phyloP scores from a whole-genome alignment of 2,797 vertebrate species.

The Halcyon smyrnensis region DNA sequence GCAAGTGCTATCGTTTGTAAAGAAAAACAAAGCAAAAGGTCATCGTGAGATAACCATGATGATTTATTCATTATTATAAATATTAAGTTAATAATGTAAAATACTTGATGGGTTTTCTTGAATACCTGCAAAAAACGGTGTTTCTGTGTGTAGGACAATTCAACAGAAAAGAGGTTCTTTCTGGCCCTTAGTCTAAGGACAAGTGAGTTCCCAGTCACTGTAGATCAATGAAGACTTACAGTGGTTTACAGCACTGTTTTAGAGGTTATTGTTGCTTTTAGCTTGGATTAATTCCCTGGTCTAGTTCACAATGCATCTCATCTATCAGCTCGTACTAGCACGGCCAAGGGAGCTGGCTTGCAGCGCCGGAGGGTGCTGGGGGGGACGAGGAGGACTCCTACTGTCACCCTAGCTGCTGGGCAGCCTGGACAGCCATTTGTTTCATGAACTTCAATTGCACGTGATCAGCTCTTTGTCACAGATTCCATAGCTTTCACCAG shows the following conservation, averaged over 20 bases:
- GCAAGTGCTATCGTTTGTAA: background rate
- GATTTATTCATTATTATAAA: background rate
- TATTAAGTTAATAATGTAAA: background rate
- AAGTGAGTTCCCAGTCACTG: background rate
- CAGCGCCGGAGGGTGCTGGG: background rate
- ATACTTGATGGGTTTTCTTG: background rate
- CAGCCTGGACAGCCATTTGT: background rate
- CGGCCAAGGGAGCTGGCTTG: rapidly evolving
- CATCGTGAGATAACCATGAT: background rate
- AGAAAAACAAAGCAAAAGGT: background rate
- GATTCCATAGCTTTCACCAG: background rate
- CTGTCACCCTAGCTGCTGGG: background rate
- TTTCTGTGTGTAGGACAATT: background rate
- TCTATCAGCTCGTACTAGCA: background rate
- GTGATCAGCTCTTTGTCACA: background rate
- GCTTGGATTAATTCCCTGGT: background rate
- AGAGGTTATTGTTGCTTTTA: background rate
- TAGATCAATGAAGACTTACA: background rate
- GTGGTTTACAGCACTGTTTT: background rate
- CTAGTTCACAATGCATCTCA: background rate
- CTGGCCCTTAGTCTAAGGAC: background rate
- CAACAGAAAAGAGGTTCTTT: background rate
- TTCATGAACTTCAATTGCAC: background rate
- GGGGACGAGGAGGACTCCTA: background rate
- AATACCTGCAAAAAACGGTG: background rate